Conservation (phyloP, 2,797 vertebrate genomes). For the Acanthurus leucopareius region DNA sequence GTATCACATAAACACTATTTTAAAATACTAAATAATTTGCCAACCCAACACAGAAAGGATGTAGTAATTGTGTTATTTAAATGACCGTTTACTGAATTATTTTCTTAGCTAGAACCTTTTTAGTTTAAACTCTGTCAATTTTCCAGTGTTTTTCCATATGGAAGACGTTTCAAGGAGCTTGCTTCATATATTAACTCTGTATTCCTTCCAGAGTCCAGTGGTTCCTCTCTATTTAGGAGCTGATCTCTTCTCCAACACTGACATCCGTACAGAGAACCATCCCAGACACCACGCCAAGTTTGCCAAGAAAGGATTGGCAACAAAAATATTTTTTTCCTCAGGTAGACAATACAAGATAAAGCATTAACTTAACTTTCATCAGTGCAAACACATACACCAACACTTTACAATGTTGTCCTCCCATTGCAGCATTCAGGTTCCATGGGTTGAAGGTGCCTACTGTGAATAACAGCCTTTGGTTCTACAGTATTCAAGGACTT, state of each 20-base stretch:
- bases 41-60: no score
- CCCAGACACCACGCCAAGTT: slow-evolving; percentile 88
- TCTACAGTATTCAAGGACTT: slow-evolving; percentile 89
- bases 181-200: background rate
- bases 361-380: background rate
- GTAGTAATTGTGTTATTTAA: no score
- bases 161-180: background rate
- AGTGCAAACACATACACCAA: background rate
- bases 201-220: slow-evolving; percentile 72
- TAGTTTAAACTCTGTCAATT: no score
- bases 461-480: slow-evolving; percentile 87
- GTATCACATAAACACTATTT: no score
- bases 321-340: slow-evolving; percentile 86
- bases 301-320: slow-evolving; percentile 87
- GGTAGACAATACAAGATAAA: slow-evolving; percentile 65
- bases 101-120: no score
- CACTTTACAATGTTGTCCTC: background rate
- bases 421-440: slow-evolving; percentile 84
- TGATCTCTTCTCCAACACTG: slow-evolving; percentile 86
- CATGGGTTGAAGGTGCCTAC: slow-evolving; percentile 84
- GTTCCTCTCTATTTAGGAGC: slow-evolving; percentile 88
- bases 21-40: no score
- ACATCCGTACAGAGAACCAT: slow-evolving; percentile 88
- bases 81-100: no score
- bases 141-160: no score